phyloP scores from a whole-genome alignment of 1,140 invertebrate genomes.

The Colletes latitarsis region DNA sequence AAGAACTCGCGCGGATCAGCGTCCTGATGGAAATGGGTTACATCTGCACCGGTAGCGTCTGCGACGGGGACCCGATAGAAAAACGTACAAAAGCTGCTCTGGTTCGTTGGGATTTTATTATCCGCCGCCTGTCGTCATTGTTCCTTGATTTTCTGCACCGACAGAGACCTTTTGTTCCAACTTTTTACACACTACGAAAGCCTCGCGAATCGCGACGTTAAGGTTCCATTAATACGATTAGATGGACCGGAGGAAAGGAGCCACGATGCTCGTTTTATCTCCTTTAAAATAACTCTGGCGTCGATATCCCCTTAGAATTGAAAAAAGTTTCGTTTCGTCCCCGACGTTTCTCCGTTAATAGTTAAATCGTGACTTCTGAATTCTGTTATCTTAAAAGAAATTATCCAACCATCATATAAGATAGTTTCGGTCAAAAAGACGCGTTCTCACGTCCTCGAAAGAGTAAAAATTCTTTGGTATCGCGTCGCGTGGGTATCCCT shows the following conservation, averaged over 20 bases:
- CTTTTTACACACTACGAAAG: constrained; percentile 31
- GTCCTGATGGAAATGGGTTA: constrained; percentile 20
- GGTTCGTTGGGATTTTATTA: constrained; percentile 32
- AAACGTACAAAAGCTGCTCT: constrained; percentile 22
- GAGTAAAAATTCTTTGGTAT: too few relatives aligned
- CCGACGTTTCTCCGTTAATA: too few relatives aligned
- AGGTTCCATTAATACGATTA: constrained; percentile 62
- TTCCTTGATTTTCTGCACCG: constrained; percentile 52
- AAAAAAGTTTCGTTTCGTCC: too few relatives aligned
- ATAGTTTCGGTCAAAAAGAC: too few relatives aligned
- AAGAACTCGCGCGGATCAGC: constrained; percentile 17
- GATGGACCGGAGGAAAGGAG: not conserved
- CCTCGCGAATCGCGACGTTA: constrained; percentile 46
- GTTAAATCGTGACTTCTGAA: too few relatives aligned
- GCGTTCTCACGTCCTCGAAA: too few relatives aligned
- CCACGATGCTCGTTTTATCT: not conserved
- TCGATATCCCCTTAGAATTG: not conserved
- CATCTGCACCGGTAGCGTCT: constrained; percentile 26
- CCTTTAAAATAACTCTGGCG: not conserved
- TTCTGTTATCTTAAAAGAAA: too few relatives aligned
- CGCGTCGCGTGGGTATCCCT: too few relatives aligned
- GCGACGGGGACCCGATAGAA: constrained; percentile 6
- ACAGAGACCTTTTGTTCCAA: constrained; percentile 47
- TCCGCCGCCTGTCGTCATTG: constrained; percentile 8
- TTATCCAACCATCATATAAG: too few relatives aligned